Percentiles rank a stretch among this genome's conserved stretches.
Conservation (phyloP, 2,797 vertebrate genomes). For the Columba guinea region DNA sequence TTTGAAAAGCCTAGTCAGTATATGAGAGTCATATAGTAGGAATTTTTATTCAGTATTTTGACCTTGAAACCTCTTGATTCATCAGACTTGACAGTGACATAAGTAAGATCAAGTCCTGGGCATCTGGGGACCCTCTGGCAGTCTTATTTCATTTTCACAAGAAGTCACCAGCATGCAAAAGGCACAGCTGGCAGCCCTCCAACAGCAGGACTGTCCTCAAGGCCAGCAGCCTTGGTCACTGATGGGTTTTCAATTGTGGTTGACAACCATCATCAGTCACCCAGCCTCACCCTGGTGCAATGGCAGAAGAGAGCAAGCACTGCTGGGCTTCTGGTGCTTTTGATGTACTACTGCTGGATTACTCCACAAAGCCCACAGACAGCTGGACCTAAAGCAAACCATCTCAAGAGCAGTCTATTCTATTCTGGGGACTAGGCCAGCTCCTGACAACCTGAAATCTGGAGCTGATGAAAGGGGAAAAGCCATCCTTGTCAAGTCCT, state of each 20-base stretch:
- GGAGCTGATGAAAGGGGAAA: neutral
- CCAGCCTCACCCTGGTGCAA: neutral
- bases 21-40: neutral
- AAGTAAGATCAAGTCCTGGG: neutral
- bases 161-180: neutral
- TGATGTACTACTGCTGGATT: neutral
- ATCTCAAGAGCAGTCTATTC: neutral
- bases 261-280: neutral
- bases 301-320: neutral
- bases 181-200: neutral
- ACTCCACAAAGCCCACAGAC: neutral
- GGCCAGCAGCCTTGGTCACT: neutral
- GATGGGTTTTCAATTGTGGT: fast-evolving
- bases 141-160: neutral
- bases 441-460: neutral
- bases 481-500: neutral
- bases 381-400: neutral
- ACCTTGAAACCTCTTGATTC: conserved; percentile 49
- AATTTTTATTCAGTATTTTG: conserved; percentile 50
- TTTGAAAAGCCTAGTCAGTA: neutral
- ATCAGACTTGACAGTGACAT: neutral
- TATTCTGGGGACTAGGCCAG: neutral
- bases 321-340: fast-evolving
- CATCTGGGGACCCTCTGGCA: neutral
- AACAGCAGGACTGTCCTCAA: fast-evolving